Conservation (phyloP, 2,113 vertebrate species). For the Caranx melampygus region DNA sequence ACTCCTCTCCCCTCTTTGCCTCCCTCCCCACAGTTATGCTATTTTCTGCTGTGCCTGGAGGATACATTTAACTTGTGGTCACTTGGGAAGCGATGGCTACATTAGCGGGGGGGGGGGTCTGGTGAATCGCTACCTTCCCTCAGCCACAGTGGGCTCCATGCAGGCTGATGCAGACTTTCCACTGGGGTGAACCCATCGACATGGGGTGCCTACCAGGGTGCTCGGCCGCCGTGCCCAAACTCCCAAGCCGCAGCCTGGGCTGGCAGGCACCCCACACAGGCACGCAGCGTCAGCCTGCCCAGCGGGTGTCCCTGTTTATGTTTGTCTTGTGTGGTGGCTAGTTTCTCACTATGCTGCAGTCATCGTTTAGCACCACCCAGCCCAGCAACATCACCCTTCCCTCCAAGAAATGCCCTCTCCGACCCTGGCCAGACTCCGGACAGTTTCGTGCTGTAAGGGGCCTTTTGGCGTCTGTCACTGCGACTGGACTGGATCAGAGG, state of each 20-base stretch:
- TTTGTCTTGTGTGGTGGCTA: conserved; percentile 72
- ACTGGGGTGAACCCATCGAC: conserved; percentile 67
- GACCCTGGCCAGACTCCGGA: conserved; percentile 33
- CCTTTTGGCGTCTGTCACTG: conserved; percentile 37
- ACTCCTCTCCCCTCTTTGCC: conserved; percentile 4
- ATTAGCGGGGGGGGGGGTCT: conserved; percentile 60
- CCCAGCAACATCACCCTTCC: conserved; percentile 23
- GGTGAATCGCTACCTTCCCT: conserved; percentile 68
- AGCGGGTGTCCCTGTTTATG: conserved; percentile 72
- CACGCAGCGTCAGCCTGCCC: conserved; percentile 75
- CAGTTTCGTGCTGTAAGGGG: conserved; percentile 36
- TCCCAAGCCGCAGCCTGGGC: conserved; percentile 62
- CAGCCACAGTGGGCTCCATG: conserved; percentile 51
- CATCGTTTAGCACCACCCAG: conserved; percentile 53
- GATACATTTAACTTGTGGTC: conserved; percentile 82
- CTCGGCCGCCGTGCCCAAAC: conserved; percentile 32
- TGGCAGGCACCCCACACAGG: conserved; percentile 70
- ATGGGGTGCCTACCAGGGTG: conserved; percentile 54
- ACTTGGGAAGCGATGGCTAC: conserved; percentile 71
- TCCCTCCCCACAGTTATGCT: conserved; percentile 63
- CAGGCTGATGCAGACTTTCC: conserved; percentile 80
- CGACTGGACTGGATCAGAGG: conserved; percentile 34
- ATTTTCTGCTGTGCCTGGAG: conserved; percentile 70
- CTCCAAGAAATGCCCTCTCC: conserved; percentile 24
- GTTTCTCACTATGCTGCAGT: conserved; percentile 51